A percentile compares a stretch with the other conserved stretches of the same genome.
Conservation (phyloP, 2,888 invertebrate genomes). For the Caenorhabditis panamensis region DNA sequence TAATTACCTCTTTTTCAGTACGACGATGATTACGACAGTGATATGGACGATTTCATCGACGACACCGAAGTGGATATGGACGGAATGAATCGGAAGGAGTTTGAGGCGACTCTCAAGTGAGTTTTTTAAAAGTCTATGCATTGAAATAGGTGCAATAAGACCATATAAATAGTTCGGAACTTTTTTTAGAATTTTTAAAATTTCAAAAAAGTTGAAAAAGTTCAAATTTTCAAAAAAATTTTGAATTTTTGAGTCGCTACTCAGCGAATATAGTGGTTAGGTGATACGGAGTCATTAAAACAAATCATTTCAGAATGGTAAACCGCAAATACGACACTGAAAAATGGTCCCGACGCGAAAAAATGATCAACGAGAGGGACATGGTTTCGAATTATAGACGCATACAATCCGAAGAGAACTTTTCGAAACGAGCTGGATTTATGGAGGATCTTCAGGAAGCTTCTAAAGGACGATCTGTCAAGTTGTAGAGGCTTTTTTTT, state of each 20-base stretch:
- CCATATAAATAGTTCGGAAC: too few relatives aligned
- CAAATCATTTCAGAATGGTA: slow-evolving; percentile 72
- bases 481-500: slow-evolving; percentile 26
- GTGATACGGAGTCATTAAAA: too few relatives aligned
- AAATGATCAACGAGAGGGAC: slow-evolving; percentile 69
- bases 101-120: slow-evolving; percentile 76
- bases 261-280: too few relatives aligned
- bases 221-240: neutral
- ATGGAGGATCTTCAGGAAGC: slow-evolving; percentile 75
- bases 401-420: slow-evolving; percentile 75
- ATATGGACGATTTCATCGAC: slow-evolving; percentile 81
- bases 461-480: slow-evolving; percentile 64
- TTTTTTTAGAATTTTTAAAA: too few relatives aligned
- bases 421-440: slow-evolving; percentile 73
- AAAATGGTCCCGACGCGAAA: slow-evolving; percentile 76
- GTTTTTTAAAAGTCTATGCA: neutral
- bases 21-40: slow-evolving; percentile 76
- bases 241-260: neutral
- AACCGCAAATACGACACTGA: slow-evolving; percentile 78
- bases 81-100: slow-evolving; percentile 70
- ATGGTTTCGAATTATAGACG: slow-evolving; percentile 76
- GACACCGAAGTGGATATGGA: slow-evolving; percentile 74
- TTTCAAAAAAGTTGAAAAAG: neutral
- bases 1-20: slow-evolving; percentile 30
- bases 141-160: too few relatives aligned